These are phyloP conservation scores for Lophura nycthemera DNA, from an alignment of 2,113 vertebrate genomes.

Conservation along the genomic window DNA sequence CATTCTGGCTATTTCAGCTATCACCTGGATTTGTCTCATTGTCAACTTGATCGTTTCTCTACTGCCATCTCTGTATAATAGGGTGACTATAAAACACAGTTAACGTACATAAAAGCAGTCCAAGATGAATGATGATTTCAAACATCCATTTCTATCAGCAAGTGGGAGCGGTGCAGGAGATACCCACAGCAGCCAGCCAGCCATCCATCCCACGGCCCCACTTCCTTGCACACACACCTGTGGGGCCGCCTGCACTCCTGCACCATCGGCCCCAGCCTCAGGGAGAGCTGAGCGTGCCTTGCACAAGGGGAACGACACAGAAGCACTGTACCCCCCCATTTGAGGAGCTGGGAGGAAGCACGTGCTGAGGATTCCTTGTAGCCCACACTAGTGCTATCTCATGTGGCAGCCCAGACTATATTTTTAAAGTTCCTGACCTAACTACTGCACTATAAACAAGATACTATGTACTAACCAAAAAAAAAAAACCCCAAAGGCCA, in stretches of 20 bases:
- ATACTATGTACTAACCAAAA: background rate
- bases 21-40: background rate
- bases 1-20: background rate
- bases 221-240: background rate
- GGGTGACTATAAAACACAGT: background rate
- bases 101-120: background rate
- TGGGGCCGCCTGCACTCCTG: background rate
- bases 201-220: background rate
- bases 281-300: background rate
- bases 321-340: fast-evolving
- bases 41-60: background rate
- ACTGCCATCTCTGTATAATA: background rate
- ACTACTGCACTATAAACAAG: background rate
- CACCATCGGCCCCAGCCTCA: background rate
- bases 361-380: background rate
- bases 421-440: background rate
- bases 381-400: background rate
- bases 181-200: background rate
- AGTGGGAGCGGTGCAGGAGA: background rate
- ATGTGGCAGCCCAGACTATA: conserved; percentile 25
- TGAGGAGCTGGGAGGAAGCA: background rate
- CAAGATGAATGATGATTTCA: background rate
- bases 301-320: background rate
- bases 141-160: background rate
- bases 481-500: background rate